Evolutionary conservation across 64 coral and sea anemone genomes (phyloP).

Genomic region (Hydrozoanthus tunicans): DNA sequence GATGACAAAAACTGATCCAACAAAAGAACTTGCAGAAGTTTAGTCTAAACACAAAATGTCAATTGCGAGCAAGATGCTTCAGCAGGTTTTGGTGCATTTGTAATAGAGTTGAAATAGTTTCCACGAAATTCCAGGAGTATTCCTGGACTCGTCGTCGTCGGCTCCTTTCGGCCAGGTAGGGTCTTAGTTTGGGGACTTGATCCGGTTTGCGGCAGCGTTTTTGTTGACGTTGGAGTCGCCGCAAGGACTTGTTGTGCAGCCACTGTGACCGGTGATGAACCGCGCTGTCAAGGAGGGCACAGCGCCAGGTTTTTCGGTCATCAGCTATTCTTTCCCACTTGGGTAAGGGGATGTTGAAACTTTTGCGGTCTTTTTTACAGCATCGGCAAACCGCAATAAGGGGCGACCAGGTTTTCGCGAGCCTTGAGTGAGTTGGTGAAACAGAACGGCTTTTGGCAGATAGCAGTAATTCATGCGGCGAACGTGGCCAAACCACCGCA

Average conservation of each 20-base stretch:
- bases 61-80: no score
- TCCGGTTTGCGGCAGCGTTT: background rate
- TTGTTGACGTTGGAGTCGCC: background rate
- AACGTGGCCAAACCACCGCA: background rate
- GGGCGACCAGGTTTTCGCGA: slow-evolving; percentile 1
- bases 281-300: background rate
- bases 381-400: background rate
- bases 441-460: slow-evolving; percentile 16
- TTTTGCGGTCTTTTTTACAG: background rate
- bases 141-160: background rate
- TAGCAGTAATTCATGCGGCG: background rate
- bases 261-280: background rate
- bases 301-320: slow-evolving; percentile 8
- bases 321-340: background rate
- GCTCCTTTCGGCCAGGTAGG: background rate
- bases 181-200: background rate
- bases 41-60: no score
- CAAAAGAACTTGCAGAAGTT: no score
- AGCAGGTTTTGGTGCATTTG: no score
- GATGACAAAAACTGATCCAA: no score
- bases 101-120: no score
- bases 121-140: no score
- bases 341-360: background rate
- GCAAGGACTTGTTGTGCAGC: background rate
- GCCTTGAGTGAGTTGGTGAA: background rate